Evolutionary conservation across 2,797 vertebrate species (phyloP).

Genomic region (Helostoma temminkii): DNA sequence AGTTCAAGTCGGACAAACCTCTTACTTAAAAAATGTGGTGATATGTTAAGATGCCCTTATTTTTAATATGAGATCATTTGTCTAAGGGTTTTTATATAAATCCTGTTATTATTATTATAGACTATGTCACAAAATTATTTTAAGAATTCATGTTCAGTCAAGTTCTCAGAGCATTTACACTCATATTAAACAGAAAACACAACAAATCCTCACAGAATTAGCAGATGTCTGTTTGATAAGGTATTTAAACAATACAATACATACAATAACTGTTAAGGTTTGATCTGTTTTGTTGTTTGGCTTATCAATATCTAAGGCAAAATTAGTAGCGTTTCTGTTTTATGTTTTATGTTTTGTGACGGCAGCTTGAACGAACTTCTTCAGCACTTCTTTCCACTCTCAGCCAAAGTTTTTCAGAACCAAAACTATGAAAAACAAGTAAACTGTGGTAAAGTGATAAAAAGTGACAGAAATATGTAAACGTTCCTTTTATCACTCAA

Average conservation of each 20-base stretch:
- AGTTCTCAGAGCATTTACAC: neutral
- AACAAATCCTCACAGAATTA: neutral
- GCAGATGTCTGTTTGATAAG: neutral
- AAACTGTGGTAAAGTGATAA: too few relatives aligned
- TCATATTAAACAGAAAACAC: neutral
- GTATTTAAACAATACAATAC: neutral
- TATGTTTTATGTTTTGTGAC: conserved; percentile 11
- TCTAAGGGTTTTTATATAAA: neutral
- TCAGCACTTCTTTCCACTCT: neutral
- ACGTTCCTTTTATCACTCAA: neutral
- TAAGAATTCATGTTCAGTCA: too few relatives aligned
- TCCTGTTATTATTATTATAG: neutral
- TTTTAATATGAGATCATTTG: neutral
- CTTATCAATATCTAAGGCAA: neutral
- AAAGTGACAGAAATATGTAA: neutral
- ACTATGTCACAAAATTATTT: neutral
- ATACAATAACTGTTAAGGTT: too few relatives aligned
- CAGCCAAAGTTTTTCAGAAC: conserved; percentile 6
- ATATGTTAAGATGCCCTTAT: neutral
- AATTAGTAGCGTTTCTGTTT: neutral
- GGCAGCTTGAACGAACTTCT: conserved; percentile 23
- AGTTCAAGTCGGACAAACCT: too few relatives aligned
- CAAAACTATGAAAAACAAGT: neutral
- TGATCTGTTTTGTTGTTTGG: neutral
- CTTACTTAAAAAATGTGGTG: too few relatives aligned